A percentile compares a stretch with the other conserved stretches of the same genome.
Evolutionary conservation across 2,888 invertebrate genomes (phyloP).

Genomic region (Rotaria socialis): DNA sequence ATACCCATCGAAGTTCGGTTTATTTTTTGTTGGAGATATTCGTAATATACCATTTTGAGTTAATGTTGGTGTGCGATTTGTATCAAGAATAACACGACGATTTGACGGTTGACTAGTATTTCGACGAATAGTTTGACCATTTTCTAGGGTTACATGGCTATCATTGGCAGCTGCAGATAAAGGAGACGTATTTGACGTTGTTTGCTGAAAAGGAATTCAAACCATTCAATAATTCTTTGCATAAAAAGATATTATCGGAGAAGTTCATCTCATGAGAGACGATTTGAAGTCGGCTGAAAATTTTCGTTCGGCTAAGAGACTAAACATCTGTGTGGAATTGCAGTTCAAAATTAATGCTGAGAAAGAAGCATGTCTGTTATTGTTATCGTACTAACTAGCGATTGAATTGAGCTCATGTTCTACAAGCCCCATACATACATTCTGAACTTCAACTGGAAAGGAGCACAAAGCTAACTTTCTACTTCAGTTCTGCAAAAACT

Average conservation of each 20-base stretch:
- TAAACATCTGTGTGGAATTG: too few relatives aligned
- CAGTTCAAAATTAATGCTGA: too few relatives aligned
- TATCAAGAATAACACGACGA: slow-evolving; percentile 33
- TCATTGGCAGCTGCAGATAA: not conserved
- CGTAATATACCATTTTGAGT: not conserved
- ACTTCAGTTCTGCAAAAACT: too few relatives aligned
- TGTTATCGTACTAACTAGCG: too few relatives aligned
- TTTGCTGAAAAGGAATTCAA: not conserved
- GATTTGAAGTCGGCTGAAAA: too few relatives aligned
- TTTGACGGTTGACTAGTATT: slow-evolving; percentile 14
- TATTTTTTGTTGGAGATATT: not conserved
- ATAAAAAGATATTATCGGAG: not conserved
- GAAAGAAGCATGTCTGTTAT: too few relatives aligned
- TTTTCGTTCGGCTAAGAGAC: too few relatives aligned
- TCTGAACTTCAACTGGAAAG: too few relatives aligned
- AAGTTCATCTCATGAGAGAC: not conserved
- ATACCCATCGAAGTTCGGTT: not conserved
- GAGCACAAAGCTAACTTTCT: too few relatives aligned
- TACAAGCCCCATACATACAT: too few relatives aligned
- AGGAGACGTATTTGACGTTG: not conserved
- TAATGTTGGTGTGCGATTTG: not conserved
- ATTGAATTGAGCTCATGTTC: too few relatives aligned
- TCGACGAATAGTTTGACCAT: slow-evolving; percentile 4
- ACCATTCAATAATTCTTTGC: too few relatives aligned
- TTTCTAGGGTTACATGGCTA: not conserved